phyloP scores from a whole-genome alignment of 2,797 vertebrate species.

The Sebastes hubbsi region DNA sequence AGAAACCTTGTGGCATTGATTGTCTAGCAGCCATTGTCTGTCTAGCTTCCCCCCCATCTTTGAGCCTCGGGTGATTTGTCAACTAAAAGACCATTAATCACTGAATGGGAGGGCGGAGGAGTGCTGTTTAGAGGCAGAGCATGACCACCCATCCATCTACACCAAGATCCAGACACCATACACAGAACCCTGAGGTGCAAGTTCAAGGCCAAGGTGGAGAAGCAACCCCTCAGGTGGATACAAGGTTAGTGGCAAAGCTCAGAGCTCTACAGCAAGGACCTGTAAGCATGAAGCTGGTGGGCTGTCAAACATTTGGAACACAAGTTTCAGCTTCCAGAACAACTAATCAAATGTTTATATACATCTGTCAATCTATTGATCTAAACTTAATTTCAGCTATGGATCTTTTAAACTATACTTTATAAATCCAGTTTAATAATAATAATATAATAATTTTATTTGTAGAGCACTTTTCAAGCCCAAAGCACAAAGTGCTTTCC shows the following conservation, averaged over 20 bases:
- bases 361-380: not conserved
- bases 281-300: not conserved
- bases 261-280: not conserved
- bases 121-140: constrained; percentile 41
- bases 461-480: too few relatives aligned
- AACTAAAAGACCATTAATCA: constrained; percentile 80
- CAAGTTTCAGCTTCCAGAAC: not conserved
- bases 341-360: not conserved
- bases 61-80: constrained; percentile 72
- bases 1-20: constrained; percentile 45
- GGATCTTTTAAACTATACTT: not conserved
- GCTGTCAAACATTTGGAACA: not conserved
- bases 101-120: constrained; percentile 38
- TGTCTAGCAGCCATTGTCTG: constrained; percentile 42
- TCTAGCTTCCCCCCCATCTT: constrained; percentile 17
- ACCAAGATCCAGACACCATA: constrained; percentile 18
- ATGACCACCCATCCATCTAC: constrained; percentile 56
- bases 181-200: constrained; percentile 11
- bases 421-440: not conserved
- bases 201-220: constrained; percentile 26
- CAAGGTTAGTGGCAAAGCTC: not conserved
- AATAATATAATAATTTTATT: too few relatives aligned
- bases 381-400: not conserved
- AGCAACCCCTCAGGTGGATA: not conserved
- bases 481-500: too few relatives aligned